Base-by-base conservation (phyloP, 2,797 vertebrate genomes). In the Enteromius argenteus region DNA sequence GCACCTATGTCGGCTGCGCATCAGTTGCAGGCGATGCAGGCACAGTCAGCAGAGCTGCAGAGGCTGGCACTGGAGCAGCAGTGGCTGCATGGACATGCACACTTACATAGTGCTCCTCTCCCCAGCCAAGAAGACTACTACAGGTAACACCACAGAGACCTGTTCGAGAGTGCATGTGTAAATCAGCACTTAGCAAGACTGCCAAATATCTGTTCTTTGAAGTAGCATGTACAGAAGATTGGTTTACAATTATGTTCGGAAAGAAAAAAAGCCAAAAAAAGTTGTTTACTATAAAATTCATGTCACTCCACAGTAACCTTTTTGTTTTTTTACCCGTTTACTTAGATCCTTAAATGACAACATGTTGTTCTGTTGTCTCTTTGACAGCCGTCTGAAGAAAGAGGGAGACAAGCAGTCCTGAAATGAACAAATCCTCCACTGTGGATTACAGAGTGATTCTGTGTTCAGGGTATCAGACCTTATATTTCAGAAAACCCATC, bases 391-490 rank as follows among this genome's bases (percentile, higher is more conserved):
- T 86, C 96, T 99, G 97, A 99, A 99, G 97, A 99, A 99, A 96
- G 98, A 99, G 96, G 96, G 98, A 89, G 98, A 99, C 96, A 99
- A 99, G 95, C 98, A 97, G 93, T 97, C 99, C 92, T 99, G 91
- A 95, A 90, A 81, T 84, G 68, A 83, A 81, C 81, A 67, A 74
- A 49, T 56, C 17, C 14, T 75, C 86, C 82, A 85, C 85, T 86
- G 88, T 88, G 85, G 86, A 87, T 87, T 83, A 62, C 72, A 79
- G 80, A 83, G 85, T 49, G 44, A 86, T 86, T 87, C 83, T 87
- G 76, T 86, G 77, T 87, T 89, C 85, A 87, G 86, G 85, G 85
- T 89, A 83, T 82, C 75, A 74, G 67, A 76, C 77, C 66, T 87
- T 83, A 77, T 81, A 51, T 81, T 87, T 77, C 76, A 76, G 83